Evolutionary conservation across 2,113 vertebrate species (phyloP).

Genomic region (Cinclus cinclus): DNA sequence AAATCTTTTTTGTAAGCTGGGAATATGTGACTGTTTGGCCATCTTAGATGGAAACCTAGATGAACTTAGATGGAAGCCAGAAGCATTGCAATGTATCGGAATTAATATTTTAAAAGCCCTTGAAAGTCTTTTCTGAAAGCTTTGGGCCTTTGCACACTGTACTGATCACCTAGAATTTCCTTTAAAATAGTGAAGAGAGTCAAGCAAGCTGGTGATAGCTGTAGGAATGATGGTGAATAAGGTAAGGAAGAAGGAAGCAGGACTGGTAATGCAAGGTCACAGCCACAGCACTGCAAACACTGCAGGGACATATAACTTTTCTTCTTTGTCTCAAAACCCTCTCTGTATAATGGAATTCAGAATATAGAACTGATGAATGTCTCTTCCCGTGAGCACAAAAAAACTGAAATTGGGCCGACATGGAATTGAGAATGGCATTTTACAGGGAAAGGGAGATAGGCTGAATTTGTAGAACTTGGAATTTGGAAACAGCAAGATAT

Average conservation of each 20-base stretch:
- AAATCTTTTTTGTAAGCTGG: not conserved
- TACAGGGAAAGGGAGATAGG: not conserved
- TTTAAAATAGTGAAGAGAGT: not conserved
- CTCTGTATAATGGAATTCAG: not conserved
- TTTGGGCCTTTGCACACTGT: not conserved
- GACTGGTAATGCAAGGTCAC: not conserved
- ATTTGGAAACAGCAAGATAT: not conserved
- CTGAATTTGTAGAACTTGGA: not conserved
- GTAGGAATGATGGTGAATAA: not conserved
- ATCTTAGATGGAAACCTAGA: not conserved
- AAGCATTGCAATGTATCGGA: not conserved
- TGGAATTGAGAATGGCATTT: not conserved
- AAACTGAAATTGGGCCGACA: not conserved
- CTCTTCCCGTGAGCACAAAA: not conserved
- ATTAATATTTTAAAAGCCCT: not conserved
- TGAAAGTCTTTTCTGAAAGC: not conserved
- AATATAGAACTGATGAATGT: not conserved
- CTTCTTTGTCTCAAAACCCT: not conserved
- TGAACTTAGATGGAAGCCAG: not conserved
- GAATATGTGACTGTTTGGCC: not conserved
- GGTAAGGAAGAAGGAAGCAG: not conserved
- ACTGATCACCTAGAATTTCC: not conserved
- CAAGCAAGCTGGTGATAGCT: not conserved
- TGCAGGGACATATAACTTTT: not conserved
- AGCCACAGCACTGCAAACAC: not conserved